Evolutionary conservation across 1,140 invertebrate species (phyloP).

Genomic region (Charaxes varanes): DNA sequence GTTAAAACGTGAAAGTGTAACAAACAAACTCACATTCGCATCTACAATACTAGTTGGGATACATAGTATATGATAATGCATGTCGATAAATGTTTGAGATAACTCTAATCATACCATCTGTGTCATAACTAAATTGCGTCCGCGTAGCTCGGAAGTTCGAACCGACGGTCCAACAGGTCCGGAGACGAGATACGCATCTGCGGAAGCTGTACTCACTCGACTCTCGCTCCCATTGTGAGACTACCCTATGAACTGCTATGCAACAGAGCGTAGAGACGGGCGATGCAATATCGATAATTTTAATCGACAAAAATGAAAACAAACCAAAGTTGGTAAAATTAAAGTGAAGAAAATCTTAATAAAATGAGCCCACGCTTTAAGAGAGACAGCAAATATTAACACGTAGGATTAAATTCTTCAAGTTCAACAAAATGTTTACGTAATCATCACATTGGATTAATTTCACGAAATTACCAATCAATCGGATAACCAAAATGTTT

Average conservation of each 20-base stretch:
- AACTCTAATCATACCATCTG: not conserved
- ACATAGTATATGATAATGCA: not conserved
- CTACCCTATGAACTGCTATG: conserved; percentile 53
- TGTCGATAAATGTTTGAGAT: not conserved
- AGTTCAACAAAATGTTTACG: no score
- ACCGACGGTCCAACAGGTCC: conserved; percentile 6
- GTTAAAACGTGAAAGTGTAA: no score
- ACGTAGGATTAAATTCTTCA: no score
- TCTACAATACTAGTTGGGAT: no score
- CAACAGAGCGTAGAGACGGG: conserved; percentile 27
- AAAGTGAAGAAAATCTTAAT: no score
- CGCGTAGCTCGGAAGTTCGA: conserved; percentile 13
- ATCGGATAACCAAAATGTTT: no score
- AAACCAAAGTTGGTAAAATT: conserved; percentile 17
- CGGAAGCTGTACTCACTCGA: conserved; percentile 40
- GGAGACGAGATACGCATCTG: conserved; percentile 45
- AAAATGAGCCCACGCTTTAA: no score
- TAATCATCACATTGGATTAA: no score
- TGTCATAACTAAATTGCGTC: not conserved
- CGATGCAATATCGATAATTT: no score
- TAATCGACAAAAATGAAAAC: conserved; percentile 46
- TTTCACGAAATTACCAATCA: no score
- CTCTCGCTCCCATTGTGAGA: conserved; percentile 59
- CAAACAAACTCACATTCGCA: no score
- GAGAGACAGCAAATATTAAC: no score